A percentile compares a stretch with the other conserved stretches of the same genome.
Evolutionary conservation across 2,797 vertebrate genomes (phyloP).

Genomic region (Malurus splendens): DNA sequence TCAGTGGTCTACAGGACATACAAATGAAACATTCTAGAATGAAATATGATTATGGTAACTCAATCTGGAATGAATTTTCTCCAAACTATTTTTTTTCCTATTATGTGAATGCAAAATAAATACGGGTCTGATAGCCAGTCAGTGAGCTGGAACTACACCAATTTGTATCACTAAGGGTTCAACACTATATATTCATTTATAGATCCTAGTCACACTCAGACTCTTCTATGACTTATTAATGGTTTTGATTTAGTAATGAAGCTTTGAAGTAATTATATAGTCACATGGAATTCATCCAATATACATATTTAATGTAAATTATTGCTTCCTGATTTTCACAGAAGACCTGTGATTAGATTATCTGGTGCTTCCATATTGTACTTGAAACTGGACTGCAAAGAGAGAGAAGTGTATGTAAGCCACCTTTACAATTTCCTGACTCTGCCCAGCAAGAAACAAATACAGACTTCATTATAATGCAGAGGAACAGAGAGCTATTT

Average conservation of each 20-base stretch:
- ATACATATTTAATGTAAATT: slow-evolving; percentile 59
- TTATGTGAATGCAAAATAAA: slow-evolving; percentile 35
- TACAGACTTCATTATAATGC: neutral
- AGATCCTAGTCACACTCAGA: slow-evolving; percentile 30
- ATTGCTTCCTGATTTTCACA: slow-evolving; percentile 47
- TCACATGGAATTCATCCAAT: slow-evolving; percentile 46
- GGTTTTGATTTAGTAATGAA: slow-evolving; percentile 50
- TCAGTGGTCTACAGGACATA: neutral
- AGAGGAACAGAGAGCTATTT: slow-evolving; percentile 30
- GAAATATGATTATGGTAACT: slow-evolving; percentile 14
- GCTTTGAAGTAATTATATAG: slow-evolving; percentile 53
- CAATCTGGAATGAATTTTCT: slow-evolving; percentile 19
- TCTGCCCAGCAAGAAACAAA: slow-evolving; percentile 13
- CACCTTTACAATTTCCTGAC: slow-evolving; percentile 37
- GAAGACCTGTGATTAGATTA: slow-evolving; percentile 37
- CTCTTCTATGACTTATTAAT: slow-evolving; percentile 43
- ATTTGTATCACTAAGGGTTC: slow-evolving; percentile 20
- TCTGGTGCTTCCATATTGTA: slow-evolving; percentile 28
- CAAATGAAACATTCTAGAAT: neutral
- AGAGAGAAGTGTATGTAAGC: neutral
- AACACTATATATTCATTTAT: slow-evolving; percentile 20
- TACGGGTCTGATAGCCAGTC: slow-evolving; percentile 6
- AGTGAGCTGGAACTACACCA: slow-evolving; percentile 29
- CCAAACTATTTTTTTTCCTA: neutral
- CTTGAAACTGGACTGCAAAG: neutral